phyloP scores from a whole-genome alignment of 1,140 invertebrate genomes.

The Antheraea mylitta region DNA sequence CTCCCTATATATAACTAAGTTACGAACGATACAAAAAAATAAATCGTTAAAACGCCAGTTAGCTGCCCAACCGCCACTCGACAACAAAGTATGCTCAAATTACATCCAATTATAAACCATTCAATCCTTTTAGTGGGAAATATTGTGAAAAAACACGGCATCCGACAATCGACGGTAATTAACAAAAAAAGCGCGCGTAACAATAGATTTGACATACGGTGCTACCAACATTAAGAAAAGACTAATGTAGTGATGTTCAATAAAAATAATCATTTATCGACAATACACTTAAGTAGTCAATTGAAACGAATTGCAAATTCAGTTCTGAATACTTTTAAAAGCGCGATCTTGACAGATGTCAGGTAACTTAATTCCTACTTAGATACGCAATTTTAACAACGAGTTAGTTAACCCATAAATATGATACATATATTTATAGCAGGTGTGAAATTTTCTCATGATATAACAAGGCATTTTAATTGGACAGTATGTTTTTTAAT shows the following conservation, averaged over 20 bases:
- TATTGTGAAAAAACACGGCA: constrained; percentile 57
- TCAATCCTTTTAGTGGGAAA: constrained; percentile 66
- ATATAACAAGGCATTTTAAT: neutral
- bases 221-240: constrained; percentile 58
- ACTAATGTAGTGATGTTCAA: constrained; percentile 37
- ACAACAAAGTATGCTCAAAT: constrained; percentile 70
- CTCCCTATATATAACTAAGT: constrained; percentile 13
- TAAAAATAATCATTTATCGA: neutral
- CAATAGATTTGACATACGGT: constrained; percentile 61
- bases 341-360: neutral
- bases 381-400: constrained; percentile 11
- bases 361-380: constrained; percentile 4
- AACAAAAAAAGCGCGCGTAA: constrained; percentile 67
- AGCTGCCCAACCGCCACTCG: constrained; percentile 51
- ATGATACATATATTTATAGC: neutral
- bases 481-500: neutral
- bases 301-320: constrained; percentile 7
- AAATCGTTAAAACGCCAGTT: constrained; percentile 63
- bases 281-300: neutral
- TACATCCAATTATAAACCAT: constrained; percentile 76
- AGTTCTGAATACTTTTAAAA: constrained; percentile 9
- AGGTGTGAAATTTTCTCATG: neutral
- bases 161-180: constrained; percentile 66
- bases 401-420: neutral
- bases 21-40: constrained; percentile 51